phyloP scores from a whole-genome alignment of 2,888 invertebrate genomes.

The Leptopilina myrica region DNA sequence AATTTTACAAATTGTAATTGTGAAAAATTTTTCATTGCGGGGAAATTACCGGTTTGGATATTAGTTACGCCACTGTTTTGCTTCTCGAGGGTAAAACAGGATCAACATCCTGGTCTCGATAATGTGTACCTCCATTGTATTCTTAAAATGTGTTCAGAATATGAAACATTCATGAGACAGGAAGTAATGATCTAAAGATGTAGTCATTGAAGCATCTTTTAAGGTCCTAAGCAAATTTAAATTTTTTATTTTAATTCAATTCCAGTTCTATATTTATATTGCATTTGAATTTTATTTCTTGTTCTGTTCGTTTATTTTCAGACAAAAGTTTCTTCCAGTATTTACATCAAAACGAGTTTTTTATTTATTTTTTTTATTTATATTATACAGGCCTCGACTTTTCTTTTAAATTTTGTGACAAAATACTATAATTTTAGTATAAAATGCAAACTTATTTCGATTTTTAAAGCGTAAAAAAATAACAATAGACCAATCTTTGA shows the following conservation, averaged over 20 bases:
- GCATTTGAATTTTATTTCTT: no score
- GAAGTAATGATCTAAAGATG: conserved; percentile 13
- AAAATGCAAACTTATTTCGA: no score
- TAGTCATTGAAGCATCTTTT: conserved; percentile 1
- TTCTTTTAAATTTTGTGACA: no score
- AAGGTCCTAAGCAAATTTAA: background rate
- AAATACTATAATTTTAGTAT: no score
- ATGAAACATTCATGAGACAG: conserved; percentile 35
- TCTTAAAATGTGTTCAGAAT: conserved; percentile 3
- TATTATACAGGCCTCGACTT: no score
- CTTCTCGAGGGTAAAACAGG: conserved; percentile 20
- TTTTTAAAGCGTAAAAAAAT: no score
- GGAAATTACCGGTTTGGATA: background rate
- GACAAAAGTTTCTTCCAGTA: no score
- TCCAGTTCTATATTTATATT: background rate
- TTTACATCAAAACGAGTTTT: no score
- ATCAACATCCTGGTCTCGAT: conserved; percentile 36
- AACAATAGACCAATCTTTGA: no score
- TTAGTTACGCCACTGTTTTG: conserved; percentile 25
- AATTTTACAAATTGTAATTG: background rate
- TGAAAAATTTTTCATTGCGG: background rate
- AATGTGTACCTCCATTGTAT: conserved; percentile 29
- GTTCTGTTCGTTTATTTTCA: no score
- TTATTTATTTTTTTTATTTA: no score
- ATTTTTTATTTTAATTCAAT: background rate